These are phyloP conservation scores for Agriopis marginaria DNA, from an alignment of 2,888 invertebrate species.

Conservation along the genomic window DNA sequence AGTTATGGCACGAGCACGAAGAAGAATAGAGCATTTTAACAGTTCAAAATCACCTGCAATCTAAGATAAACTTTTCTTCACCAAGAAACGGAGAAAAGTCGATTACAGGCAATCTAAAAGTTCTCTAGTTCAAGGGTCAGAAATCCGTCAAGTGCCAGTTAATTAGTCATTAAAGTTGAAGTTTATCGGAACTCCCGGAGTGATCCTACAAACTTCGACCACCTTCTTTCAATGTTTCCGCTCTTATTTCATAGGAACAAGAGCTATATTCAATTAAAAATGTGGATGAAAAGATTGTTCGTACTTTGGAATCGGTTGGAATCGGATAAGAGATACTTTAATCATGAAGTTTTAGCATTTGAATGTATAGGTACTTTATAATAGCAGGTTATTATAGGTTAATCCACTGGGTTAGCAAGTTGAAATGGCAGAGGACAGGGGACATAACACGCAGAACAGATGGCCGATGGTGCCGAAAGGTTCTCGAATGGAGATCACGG, in stretches of 20 bases:
- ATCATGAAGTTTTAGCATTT: slow-evolving; percentile 11
- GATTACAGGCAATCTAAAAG: slow-evolving; percentile 33
- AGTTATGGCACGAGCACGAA: no score
- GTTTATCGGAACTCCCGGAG: slow-evolving; percentile 33
- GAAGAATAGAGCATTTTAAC: background rate
- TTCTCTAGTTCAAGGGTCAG: slow-evolving; percentile 30
- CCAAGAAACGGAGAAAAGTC: slow-evolving; percentile 11
- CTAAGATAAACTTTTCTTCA: background rate
- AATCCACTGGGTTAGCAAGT: no score
- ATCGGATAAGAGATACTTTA: slow-evolving; percentile 29
- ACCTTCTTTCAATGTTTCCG: background rate
- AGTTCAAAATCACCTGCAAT: background rate
- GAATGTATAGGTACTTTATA: background rate
- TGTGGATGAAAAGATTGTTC: slow-evolving; percentile 13
- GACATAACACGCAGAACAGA: no score
- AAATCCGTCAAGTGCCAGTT: slow-evolving; percentile 31
- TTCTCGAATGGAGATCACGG: no score
- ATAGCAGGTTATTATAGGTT: background rate
- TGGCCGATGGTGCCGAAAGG: no score
- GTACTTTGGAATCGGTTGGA: slow-evolving; percentile 33
- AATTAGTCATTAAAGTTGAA: slow-evolving; percentile 50
- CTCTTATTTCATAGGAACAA: slow-evolving; percentile 23
- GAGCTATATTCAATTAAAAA: slow-evolving; percentile 28
- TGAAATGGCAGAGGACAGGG: no score
- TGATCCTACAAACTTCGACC: slow-evolving; percentile 32